Evolutionary conservation across 1,140 invertebrate genomes (phyloP), one percentile per base, ranked within the genome.

Genomic region (Gonioctena quinquepunctata): DNA sequence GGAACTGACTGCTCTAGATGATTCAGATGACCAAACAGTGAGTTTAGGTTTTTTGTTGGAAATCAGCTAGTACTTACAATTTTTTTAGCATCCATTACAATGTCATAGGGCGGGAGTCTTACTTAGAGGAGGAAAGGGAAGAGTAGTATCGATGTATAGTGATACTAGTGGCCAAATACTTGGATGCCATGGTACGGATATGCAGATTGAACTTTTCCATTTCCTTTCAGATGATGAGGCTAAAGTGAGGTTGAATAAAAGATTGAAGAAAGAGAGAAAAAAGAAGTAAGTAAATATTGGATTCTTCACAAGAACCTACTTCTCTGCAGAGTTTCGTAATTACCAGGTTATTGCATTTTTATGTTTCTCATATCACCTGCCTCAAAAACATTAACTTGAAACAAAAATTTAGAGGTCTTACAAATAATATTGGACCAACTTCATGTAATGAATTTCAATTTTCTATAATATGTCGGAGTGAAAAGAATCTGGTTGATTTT

Each of bases 181-280:
- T 0, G 89, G 89, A 6, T 96, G 94, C 84, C 91, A 96, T 83
- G 95, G 96, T 3, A 91, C 87, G 22, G 93, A 96, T 76, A 89
- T 89, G 69, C 83, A 87, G 7, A 83, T 98, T 8, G 97, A 99
- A 84, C 81, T 96, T 27, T 99, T 96, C 82, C 85, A 89, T 56
- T 90, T 99, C 70, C 89, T 91, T 74, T 84, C 88, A 1, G 88
- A 93, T 13, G 90, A 92, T 48, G 92, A 96, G 81, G 88, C 93
- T 0, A 87, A 89, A 64, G 77, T 84, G 23, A 88, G 89, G 73
- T 84, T 91, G 69, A 84, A 85, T 8, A 98, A 96, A 85, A 88
- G 93, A 60, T 73, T 92, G 18, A 92, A 92, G 75, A 97, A 96
- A 84, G 85, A 90, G 71, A 86, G 80, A 83, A 90, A 86, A 85